Base-by-base conservation (phyloP, 2,797 vertebrate genomes). In the Sciurus carolinensis region DNA sequence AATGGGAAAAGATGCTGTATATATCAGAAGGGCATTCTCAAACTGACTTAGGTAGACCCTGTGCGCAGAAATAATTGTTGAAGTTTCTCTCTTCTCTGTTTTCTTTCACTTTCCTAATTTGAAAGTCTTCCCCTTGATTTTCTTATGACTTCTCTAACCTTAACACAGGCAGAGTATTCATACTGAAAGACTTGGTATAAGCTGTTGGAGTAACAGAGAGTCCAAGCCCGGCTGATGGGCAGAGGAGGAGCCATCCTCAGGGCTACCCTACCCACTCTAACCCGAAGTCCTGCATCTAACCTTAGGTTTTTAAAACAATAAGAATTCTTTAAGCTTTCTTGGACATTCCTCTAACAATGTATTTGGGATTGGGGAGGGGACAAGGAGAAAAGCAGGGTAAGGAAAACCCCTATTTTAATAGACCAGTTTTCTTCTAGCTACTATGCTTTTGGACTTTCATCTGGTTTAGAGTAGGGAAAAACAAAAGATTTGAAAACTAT, bases 371-470 rank as follows among this genome's bases (percentile, higher is more conserved):
- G 44, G 22, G 47, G 10, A 15, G 17, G 39, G 10, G 3, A 18
- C 17, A 77, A 64, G 4, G 13, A 1, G 13, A 82, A 75, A 86
- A 24, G 18, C 64, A n/a, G 66, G 15, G 33, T 67, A 67, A 67
- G 33, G 33, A n/a, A 17, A n/a, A 67, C 13, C 5, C 6, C 33
- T n/a, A 14, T 50, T 62, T 83, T 87, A 62, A 59, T 39, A 80
- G 17, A n/a, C 5, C 7, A 84, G 9, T 4, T 72, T 86, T 90
- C n/a, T 93, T 79, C 93, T 69, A 69, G 22, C 26, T 88, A 28
- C 84, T 76, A 95, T 90, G 5, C 84, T 82, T 77, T 81, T 84
- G n/a, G 30, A 90, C 33, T 93, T 87, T 66, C 30, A 47, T 59
- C 24, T 24, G n/a, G 72, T 42, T 67, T 88, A 85, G 86, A 52